phyloP scores from a whole-genome alignment of 2,797 vertebrate species.

The Choloepus didactylus region DNA sequence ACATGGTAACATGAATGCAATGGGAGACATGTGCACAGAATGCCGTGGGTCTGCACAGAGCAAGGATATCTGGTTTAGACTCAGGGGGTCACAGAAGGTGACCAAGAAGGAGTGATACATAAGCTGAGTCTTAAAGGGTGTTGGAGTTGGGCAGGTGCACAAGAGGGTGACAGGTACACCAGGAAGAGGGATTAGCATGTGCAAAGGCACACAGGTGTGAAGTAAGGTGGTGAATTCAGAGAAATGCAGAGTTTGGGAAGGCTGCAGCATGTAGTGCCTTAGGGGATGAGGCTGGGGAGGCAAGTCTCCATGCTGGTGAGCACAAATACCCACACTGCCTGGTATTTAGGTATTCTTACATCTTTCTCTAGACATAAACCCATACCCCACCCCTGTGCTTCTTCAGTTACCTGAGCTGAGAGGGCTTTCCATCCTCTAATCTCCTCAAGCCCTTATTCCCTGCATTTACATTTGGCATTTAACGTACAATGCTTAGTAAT shows the following conservation, averaged over 20 bases:
- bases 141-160: not conserved
- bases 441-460: not conserved
- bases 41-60: not conserved
- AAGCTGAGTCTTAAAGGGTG: not conserved
- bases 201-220: not conserved
- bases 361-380: not conserved
- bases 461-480: not conserved
- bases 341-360: too few species aligned
- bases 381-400: too few species aligned
- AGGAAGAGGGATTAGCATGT: not conserved
- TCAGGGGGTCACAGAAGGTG: not conserved
- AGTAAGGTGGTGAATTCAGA: not conserved
- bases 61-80: not conserved
- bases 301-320: fast-evolving
- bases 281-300: not conserved
- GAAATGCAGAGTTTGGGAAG: not conserved
- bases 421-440: not conserved
- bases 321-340: too few species aligned
- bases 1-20: too few species aligned
- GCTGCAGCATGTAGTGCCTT: fast-evolving
- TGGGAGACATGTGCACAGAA: not conserved
- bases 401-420: not conserved
- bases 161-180: not conserved
- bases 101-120: not conserved
- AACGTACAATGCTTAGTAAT: not conserved